Percentiles rank a stretch among this genome's conserved stretches.
Evolutionary conservation across 2,888 invertebrate genomes (phyloP).

Genomic region (Aspidapion aeneum): DNA sequence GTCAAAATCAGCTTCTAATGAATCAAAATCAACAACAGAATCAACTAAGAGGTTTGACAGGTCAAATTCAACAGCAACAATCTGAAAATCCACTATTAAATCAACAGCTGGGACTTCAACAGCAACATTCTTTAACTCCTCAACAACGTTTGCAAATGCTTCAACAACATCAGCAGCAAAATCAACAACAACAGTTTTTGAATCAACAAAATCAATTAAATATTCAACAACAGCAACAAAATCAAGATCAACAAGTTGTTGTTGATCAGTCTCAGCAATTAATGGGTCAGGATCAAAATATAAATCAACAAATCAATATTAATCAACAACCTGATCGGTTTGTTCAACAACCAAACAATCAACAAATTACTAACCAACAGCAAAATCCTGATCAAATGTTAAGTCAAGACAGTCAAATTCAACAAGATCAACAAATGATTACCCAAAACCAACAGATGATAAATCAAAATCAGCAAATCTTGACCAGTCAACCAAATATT

Average conservation of each 20-base stretch:
- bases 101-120: constrained; percentile 7
- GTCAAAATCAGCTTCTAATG: constrained; percentile 11
- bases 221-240: constrained; percentile 20
- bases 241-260: constrained; percentile 28
- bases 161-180: constrained; percentile 28
- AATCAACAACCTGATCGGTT: constrained; percentile 26
- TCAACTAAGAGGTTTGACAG: constrained; percentile 20
- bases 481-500: constrained; percentile 34
- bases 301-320: constrained; percentile 15
- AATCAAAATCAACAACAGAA: constrained; percentile 26
- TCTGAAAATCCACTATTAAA: constrained; percentile 29
- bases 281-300: constrained; percentile 18
- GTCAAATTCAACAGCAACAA: constrained; percentile 13
- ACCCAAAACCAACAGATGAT: constrained; percentile 26
- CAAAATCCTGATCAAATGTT: constrained; percentile 49
- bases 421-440: constrained; percentile 32
- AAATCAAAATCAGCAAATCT: constrained; percentile 17
- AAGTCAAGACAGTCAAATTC: constrained; percentile 49
- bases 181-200: constrained; percentile 31
- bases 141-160: constrained; percentile 30
- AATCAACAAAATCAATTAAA: constrained; percentile 26
- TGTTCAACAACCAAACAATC: constrained; percentile 14
- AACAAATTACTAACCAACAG: constrained; percentile 28
- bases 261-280: constrained; percentile 33
- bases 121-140: constrained; percentile 9